phyloP scores from a whole-genome alignment of 2,113 vertebrate genomes.

The Holacanthus passer region DNA sequence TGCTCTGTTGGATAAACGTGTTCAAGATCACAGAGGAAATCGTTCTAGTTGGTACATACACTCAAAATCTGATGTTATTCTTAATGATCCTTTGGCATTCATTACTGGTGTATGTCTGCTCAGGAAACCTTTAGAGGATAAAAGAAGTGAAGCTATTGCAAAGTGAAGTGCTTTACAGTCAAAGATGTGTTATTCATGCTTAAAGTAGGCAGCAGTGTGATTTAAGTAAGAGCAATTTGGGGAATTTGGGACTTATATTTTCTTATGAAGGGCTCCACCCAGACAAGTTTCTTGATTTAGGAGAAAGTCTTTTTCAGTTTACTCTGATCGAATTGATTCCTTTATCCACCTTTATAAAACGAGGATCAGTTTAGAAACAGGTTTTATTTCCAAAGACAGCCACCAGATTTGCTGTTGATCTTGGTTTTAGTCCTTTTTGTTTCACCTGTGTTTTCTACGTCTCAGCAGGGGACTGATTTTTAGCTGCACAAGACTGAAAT shows the following conservation, averaged over 20 bases:
- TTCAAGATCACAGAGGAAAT: not conserved
- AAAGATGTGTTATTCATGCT: not conserved
- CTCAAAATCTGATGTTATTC: not conserved
- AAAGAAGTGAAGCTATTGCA: not conserved
- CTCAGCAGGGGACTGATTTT: not conserved
- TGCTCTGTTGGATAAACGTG: not conserved
- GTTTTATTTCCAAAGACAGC: not conserved
- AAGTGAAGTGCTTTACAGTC: constrained; percentile 15
- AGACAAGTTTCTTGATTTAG: constrained; percentile 8
- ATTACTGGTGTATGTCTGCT: constrained; percentile 3
- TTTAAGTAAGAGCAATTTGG: constrained; percentile 6
- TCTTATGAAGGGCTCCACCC: not conserved
- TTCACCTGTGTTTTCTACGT: not conserved
- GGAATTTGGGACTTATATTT: constrained; percentile 7
- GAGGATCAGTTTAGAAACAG: constrained; percentile 14
- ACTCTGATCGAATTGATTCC: not conserved
- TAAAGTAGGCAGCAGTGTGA: not conserved
- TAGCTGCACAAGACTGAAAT: not conserved
- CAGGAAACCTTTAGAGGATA: not conserved
- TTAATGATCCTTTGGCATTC: not conserved
- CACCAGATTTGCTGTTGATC: constrained; percentile 13
- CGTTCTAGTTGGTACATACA: not conserved
- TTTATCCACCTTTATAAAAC: constrained; percentile 13
- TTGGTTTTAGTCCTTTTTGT: constrained; percentile 1
- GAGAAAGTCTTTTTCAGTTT: not conserved